Base-by-base conservation (phyloP, 37 sponge, comb jelly and placozoan genomes). In the Halichondria panicea region DNA sequence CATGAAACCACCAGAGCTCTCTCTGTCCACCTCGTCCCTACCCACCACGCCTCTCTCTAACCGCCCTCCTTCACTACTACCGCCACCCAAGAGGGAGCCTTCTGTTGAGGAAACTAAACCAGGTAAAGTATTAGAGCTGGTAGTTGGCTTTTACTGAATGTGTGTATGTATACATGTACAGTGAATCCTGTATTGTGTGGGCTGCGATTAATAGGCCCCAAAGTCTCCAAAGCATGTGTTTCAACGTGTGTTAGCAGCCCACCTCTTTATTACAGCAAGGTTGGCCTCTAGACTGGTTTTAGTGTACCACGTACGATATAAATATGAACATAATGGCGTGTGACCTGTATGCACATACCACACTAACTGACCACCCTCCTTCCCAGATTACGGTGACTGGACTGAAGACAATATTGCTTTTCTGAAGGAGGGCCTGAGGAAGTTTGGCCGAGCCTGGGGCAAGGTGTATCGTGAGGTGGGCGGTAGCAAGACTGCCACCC, bases 371-470 rank as follows among this genome's bases (percentile, higher is more conserved):
- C 57, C 74, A 21, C 55, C 48, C 54, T 65, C 41, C 35, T 52
- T 39, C 39, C 1, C 76, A 81, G 77, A 62, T 9, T 83, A 78
- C 55, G 80, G 75, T 59, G 87, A 83, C 36, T 91, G 92, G 92
- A 74, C 80, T 7, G 74, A 72, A 7, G 71, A 79, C 3, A 87
- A 91, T 65, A 87, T 91, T 38, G 42, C 38, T 9, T 45, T 55
- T n/a, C 63, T 91, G 37, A 86, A 69, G 56, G 87, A 86, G 25
- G 92, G 87, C 21, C 63, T 91, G 55, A 60, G 87, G 52, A 79
- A 74, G 71, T 87, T 75, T 60, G 92, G 92, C 0, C 43, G 83
- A 44, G 80, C 84, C 24, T 91, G 83, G 84, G 80, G 83, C 56
- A 82, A 87, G 76, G 63, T 91, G 74, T 82, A 86, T 42, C 48